Base-by-base conservation (phyloP, 1,140 invertebrate species). In the Phthorimaea operculella region DNA sequence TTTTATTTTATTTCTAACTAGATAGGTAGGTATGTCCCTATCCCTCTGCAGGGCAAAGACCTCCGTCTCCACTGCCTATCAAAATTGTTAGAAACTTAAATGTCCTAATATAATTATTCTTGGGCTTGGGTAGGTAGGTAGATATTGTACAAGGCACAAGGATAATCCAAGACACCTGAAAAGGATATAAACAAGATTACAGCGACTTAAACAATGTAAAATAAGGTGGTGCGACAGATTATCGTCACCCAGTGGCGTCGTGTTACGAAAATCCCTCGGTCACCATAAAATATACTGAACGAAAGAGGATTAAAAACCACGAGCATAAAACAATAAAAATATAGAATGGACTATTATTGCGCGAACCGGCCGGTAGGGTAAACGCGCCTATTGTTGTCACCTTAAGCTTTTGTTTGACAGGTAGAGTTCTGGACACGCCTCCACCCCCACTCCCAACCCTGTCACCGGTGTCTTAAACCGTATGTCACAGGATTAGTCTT, bases 351-450 rank as follows among this genome's bases (percentile, higher is more conserved):
- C 21, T 28, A 28, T 28, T 28, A 28, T 28, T 28, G 21, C 21
- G 21, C 21, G 21, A 28, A 28, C 21, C 6, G 21, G 21, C 39
- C 8, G 39, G 59, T 61, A 50, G 59, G 59, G 51, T 66, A 57
- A 60, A 21, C 42, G 47, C 36, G 2, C 52, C 67, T 52, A 66
- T 76, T 76, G 63, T 28, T 28, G 21, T 28, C 21, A 28, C 21
- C 21, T 28, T 63, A 70, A 68, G 49, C 62, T 64, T 55, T 69
- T 69, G 68, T 73, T 60, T 55, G n/a, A 4, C 44, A 47, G 44
- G 44, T 47, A 47, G 44, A 17, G 36, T 11, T 59, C 66, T 66
- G 61, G 33, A 28, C 21, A 28, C 21, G 21, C 17, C 42, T 18
- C 21, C 45, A 61, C 56, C 63, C 68, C 69, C 66, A 57, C 60